Evolutionary conservation across 2,888 invertebrate genomes (phyloP).

Genomic region (Ophioninae sp.): DNA sequence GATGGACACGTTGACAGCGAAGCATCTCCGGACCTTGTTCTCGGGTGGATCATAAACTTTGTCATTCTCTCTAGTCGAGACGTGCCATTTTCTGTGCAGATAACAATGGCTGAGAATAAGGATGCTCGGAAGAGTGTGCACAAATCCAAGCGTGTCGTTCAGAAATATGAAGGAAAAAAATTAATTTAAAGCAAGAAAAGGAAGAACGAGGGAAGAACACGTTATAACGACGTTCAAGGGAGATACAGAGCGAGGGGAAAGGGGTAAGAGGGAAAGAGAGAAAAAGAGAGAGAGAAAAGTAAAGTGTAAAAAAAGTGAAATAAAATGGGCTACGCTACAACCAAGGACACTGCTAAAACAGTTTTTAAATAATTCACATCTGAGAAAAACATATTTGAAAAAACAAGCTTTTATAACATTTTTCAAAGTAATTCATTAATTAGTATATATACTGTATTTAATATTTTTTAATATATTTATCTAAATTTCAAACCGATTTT

Average conservation of each 20-base stretch:
- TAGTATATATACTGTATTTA: no score
- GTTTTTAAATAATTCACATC: no score
- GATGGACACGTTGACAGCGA: background rate
- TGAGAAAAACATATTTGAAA: no score
- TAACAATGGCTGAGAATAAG: constrained; percentile 28
- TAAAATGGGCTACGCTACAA: no score
- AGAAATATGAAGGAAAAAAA: background rate
- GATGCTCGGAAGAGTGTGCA: constrained; percentile 11
- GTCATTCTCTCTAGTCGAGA: constrained; percentile 18
- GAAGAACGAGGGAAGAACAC: background rate
- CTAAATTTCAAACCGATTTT: no score
- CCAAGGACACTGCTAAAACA: no score
- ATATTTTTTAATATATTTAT: no score
- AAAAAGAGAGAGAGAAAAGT: background rate
- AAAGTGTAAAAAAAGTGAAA: background rate
- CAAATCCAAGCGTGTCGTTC: constrained; percentile 11
- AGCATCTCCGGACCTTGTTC: constrained; percentile 5
- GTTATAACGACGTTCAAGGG: constrained; percentile 16
- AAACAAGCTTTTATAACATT: no score
- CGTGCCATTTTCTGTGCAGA: constrained; percentile 17
- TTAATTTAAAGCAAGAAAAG: background rate
- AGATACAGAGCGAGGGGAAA: constrained; percentile 7
- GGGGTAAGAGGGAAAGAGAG: background rate
- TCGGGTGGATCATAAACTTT: constrained; percentile 35
- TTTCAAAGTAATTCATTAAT: no score